phyloP scores from a whole-genome alignment of 2,113 vertebrate species.

The Myotis lucifugus region DNA sequence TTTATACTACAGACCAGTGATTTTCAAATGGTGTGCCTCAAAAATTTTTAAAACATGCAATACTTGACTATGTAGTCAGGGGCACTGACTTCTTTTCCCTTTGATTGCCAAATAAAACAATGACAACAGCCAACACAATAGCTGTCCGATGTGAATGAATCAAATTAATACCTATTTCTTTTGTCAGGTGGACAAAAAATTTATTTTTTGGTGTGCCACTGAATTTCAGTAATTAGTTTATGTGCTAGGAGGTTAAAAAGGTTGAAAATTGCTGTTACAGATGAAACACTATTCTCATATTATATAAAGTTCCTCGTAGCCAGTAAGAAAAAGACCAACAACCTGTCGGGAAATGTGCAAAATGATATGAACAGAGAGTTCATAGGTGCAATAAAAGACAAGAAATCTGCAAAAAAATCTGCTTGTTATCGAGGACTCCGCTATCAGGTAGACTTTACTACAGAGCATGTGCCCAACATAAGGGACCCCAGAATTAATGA shows the following conservation, averaged over 20 bases:
- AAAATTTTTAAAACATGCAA: neutral
- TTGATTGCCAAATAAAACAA: neutral
- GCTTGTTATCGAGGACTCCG: neutral
- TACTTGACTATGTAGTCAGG: neutral
- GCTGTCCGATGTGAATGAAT: neutral
- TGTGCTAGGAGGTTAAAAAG: neutral
- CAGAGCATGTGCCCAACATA: neutral
- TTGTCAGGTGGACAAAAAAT: neutral
- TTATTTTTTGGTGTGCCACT: neutral
- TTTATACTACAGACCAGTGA: neutral
- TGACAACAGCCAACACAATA: neutral
- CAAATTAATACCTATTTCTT: neutral
- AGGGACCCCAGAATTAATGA: conserved; percentile 26
- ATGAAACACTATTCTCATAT: neutral
- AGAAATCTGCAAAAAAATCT: conserved; percentile 4
- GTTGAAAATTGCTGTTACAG: neutral
- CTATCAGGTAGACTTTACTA: neutral
- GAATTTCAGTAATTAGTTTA: neutral
- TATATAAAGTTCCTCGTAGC: conserved; percentile 33
- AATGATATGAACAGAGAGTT: neutral
- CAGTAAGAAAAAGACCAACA: neutral
- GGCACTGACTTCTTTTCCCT: neutral
- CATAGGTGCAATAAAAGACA: neutral
- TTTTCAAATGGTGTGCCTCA: neutral
- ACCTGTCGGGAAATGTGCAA: neutral